A percentile compares a stretch with the other conserved stretches of the same genome.
Evolutionary conservation across 2,888 invertebrate species (phyloP).

Genomic region (Conomelus anceps): DNA sequence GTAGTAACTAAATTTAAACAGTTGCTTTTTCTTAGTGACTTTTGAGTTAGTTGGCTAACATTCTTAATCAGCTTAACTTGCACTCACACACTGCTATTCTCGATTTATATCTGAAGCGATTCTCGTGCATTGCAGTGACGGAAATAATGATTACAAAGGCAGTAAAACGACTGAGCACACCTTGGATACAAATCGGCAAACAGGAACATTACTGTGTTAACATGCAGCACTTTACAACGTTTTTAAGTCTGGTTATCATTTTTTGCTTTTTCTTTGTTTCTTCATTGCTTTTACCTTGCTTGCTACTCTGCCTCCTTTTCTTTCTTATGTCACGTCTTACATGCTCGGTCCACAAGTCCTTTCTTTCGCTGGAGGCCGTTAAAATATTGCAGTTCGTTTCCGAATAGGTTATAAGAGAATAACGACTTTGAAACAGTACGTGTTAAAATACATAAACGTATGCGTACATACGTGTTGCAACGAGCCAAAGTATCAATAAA

Average conservation of each 20-base stretch:
- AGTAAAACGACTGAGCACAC: background rate
- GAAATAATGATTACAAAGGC: background rate
- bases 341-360: background rate
- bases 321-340: background rate
- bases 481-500: background rate
- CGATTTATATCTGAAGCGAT: background rate
- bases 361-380: background rate
- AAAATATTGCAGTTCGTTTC: background rate
- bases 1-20: background rate
- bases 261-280: background rate
- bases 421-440: background rate
- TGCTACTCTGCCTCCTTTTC: background rate
- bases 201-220: background rate
- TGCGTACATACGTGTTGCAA: background rate
- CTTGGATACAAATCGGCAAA: background rate
- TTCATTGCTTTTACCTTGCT: background rate
- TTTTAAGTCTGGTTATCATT: background rate
- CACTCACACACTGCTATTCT: background rate
- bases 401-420: background rate
- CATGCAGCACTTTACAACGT: background rate
- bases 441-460: background rate
- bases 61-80: background rate
- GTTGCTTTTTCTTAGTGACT: background rate
- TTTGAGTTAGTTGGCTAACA: background rate
- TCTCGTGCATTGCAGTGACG: background rate